These are phyloP conservation scores for Lacerta viridis DNA, from an alignment of 2,797 vertebrate species.

Conservation along the genomic window DNA sequence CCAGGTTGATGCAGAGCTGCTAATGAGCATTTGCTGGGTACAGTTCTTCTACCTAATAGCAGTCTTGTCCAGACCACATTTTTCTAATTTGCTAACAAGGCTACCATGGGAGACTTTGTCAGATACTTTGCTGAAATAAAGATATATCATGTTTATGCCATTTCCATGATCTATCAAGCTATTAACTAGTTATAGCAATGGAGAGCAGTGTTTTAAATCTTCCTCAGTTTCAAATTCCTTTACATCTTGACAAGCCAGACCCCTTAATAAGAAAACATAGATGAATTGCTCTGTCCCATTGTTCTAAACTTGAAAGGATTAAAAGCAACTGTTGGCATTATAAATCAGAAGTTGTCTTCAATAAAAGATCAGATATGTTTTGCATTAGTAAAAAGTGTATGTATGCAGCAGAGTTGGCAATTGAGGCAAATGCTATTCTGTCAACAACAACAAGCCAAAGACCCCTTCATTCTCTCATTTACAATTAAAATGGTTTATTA, in stretches of 20 bases:
- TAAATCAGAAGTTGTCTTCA: constrained; percentile 35
- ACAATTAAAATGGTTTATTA: neutral
- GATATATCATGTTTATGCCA: too few species aligned
- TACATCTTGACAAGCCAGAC: constrained; percentile 32
- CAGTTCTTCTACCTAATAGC: too few species aligned
- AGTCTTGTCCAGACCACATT: too few species aligned
- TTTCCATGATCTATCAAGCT: too few species aligned
- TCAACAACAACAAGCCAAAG: neutral
- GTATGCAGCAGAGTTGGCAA: neutral
- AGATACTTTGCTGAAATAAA: too few species aligned
- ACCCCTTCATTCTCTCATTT: neutral
- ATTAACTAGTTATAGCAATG: constrained; percentile 23
- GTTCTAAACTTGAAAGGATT: constrained; percentile 15
- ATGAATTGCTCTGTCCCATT: neutral
- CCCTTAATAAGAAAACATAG: constrained; percentile 28
- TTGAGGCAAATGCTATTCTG: neutral
- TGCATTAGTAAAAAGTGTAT: constrained; percentile 16
- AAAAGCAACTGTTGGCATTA: constrained; percentile 17
- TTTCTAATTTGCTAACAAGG: too few species aligned
- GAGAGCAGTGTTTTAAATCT: constrained; percentile 57
- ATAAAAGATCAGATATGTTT: constrained; percentile 46
- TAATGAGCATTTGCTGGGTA: too few species aligned
- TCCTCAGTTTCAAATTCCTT: constrained; percentile 30
- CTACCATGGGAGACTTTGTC: too few species aligned
- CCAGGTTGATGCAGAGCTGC: too few species aligned